phyloP scores from a whole-genome alignment of 2,888 invertebrate species.

The Syrphus vitripennis region DNA sequence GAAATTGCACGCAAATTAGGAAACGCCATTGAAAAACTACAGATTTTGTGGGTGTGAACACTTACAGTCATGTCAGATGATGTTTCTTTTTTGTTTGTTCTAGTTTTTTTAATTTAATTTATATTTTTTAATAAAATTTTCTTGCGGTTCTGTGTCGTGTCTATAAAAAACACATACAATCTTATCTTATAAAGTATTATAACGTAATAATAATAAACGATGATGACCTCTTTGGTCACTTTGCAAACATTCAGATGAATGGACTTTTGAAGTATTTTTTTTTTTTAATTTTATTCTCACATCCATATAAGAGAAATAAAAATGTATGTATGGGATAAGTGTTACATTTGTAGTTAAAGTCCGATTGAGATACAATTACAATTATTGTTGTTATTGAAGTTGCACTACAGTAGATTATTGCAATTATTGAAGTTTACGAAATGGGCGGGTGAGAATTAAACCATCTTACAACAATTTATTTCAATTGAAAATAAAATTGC shows the following conservation, averaged over 20 bases:
- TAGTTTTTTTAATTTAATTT: neutral
- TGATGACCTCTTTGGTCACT: conserved; percentile 58
- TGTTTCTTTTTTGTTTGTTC: neutral
- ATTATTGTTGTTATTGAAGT: neutral
- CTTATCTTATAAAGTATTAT: conserved; percentile 43
- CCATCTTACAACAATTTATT: neutral
- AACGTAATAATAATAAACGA: conserved; percentile 35
- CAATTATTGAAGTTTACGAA: neutral
- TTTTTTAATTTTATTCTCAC: neutral
- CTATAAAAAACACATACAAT: neutral
- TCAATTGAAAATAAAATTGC: neutral
- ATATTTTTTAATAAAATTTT: neutral
- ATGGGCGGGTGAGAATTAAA: neutral
- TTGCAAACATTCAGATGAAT: conserved; percentile 36
- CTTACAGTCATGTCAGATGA: neutral
- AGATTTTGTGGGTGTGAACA: neutral
- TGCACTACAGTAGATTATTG: neutral
- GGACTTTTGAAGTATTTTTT: conserved; percentile 12
- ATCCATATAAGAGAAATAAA: neutral
- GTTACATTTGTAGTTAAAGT: neutral
- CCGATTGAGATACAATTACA: neutral
- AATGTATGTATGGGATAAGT: neutral
- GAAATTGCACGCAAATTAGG: conserved; percentile 19
- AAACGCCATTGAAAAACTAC: neutral
- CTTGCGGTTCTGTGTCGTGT: neutral